phyloP scores from a whole-genome alignment of 37 sponge, comb jelly and placozoan species.

The Oopsacas minuta region DNA sequence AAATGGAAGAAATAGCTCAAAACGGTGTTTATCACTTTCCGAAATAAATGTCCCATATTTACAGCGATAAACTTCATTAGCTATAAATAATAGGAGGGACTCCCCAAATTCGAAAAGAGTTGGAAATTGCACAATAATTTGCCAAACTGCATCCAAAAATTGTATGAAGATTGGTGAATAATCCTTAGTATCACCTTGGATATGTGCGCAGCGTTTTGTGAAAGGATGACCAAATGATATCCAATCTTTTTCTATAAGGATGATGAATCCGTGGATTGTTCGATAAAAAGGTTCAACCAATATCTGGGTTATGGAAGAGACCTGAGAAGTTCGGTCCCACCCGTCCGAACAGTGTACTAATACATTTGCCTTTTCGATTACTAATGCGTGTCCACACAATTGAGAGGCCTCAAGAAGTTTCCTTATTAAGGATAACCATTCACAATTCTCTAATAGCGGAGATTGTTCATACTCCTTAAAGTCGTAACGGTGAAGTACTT shows the following conservation, averaged over 20 bases:
- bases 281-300: slow-evolving; percentile 67
- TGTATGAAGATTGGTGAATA: background rate
- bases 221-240: slow-evolving; percentile 78
- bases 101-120: slow-evolving; percentile 17
- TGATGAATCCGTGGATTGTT: slow-evolving; percentile 66
- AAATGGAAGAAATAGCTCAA: background rate
- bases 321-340: slow-evolving; percentile 82
- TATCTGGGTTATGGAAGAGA: slow-evolving; percentile 45
- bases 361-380: slow-evolving; percentile 33
- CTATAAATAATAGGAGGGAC: background rate
- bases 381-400: slow-evolving; percentile 28
- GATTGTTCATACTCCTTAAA: slow-evolving; percentile 21
- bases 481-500: slow-evolving; percentile 23
- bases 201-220: slow-evolving; percentile 29
- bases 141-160: background rate
- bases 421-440: slow-evolving; percentile 18
- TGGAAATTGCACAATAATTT: background rate
- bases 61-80: background rate
- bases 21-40: background rate
- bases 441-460: background rate
- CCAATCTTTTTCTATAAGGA: slow-evolving; percentile 72
- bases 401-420: background rate
- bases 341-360: slow-evolving; percentile 82
- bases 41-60: slow-evolving; percentile 3
- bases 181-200: background rate